phyloP scores from a whole-genome alignment of 2,888 invertebrate species.

The Parelbella ahira region DNA sequence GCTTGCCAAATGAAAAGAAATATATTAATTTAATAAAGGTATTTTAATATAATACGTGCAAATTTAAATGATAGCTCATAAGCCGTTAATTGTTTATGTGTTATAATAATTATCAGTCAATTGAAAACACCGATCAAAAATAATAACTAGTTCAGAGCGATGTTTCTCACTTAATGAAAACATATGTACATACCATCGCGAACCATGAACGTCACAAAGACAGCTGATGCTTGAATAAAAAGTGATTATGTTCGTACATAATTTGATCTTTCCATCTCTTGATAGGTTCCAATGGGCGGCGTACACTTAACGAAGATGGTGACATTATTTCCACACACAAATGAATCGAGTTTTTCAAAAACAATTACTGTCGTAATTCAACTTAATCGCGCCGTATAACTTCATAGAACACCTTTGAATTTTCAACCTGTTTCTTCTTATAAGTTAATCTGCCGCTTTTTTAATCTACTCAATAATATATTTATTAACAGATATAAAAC shows the following conservation, averaged over 20 bases:
- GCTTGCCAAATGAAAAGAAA: no score
- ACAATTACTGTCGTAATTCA: conserved; percentile 43
- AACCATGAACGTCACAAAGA: conserved; percentile 40
- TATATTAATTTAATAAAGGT: no score
- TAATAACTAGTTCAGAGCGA: conserved; percentile 46
- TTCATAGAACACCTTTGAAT: conserved; percentile 35
- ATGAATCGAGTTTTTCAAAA: conserved; percentile 39
- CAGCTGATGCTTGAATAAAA: conserved; percentile 65
- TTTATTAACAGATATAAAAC: no score
- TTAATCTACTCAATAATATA: not conserved
- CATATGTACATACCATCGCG: conserved; percentile 49
- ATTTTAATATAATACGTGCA: no score
- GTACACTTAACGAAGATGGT: conserved; percentile 42
- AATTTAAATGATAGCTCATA: no score
- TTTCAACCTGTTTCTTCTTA: conserved; percentile 28
- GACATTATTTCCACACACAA: conserved; percentile 40
- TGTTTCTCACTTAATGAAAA: conserved; percentile 70
- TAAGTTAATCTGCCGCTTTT: not conserved
- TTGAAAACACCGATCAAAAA: conserved; percentile 45
- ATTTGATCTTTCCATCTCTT: conserved; percentile 47
- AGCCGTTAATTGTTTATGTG: no score
- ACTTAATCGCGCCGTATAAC: conserved; percentile 44
- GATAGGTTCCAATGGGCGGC: conserved; percentile 35
- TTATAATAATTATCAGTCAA: conserved; percentile 32
- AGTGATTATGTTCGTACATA: conserved; percentile 47